Evolutionary conservation across 2,888 invertebrate genomes (phyloP), one percentile per base, ranked within the genome.

Genomic region (Diplolepis rosae): DNA sequence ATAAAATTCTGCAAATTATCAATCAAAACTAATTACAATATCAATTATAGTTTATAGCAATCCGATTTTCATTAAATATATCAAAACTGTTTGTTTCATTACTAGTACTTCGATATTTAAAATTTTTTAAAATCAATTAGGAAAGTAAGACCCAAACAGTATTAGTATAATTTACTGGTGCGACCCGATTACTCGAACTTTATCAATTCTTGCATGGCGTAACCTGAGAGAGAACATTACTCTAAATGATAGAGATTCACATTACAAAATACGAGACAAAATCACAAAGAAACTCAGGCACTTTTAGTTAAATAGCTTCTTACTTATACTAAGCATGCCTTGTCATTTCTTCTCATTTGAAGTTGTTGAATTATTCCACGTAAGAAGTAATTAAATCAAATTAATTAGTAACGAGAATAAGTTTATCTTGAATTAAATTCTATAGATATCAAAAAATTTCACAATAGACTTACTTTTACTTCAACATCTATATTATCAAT

Each of bases 131-230:
- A 15, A 13, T 15, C 15, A 9, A 48, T 30, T 56, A 45, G 18
- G 45, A 45, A 18, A 39, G 11, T 4, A 4, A 9, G 35, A 39
- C 1, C 2, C 3, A 48, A 52, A 27, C n/a, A 24, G 4, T 15
- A 6, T 52, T 6, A 28, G 7, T 7, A 18, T 18, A 28, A n/a
- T 52, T 52, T 52, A 27, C 4, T 28, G 9, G 18, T 45, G 18
- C 45, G 3, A 45, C 13, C 11, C 13, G 18, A n/a, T n/a, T 9
- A 15, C 6, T 52, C 5, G n/a, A 52, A 27, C n/a, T 4, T 61
- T 61, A 61, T 61, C 61, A 61, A 39, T 61, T 56, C 4, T 35
- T 61, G 5, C 4, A 18, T 54, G 18, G 30, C 18, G 45, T 45
- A 45, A 45, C 18, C 7, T 18, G 2, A 45, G 18, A 9, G 45